A percentile compares a stretch with the other conserved stretches of the same genome.
These are phyloP conservation scores for Nibea coibor DNA, from an alignment of 2,113 vertebrate species.

Conservation along the genomic window DNA sequence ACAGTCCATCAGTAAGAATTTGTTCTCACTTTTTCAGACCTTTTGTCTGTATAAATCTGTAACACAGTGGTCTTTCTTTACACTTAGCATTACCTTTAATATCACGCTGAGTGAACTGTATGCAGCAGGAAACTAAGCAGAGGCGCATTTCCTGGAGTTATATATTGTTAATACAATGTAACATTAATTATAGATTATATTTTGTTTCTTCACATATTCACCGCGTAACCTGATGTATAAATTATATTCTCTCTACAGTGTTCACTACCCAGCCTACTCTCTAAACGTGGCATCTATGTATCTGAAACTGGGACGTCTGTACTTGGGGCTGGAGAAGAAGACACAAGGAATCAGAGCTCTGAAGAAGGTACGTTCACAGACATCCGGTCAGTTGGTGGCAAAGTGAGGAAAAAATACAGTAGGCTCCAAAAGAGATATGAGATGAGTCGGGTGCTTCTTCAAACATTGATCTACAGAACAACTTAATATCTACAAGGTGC, in stretches of 20 bases:
- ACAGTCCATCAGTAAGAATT: neutral
- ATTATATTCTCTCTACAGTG: conserved; percentile 78
- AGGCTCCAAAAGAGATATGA: neutral
- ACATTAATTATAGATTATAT: neutral
- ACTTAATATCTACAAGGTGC: too few species aligned
- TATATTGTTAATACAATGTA: neutral
- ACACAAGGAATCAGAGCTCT: conserved; percentile 89
- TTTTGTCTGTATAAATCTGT: neutral
- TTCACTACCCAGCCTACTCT: conserved; percentile 95
- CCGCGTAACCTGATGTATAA: conserved; percentile 12
- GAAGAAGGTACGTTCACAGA: conserved; percentile 87
- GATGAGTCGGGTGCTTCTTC: neutral
- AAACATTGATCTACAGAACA: neutral
- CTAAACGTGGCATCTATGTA: conserved; percentile 99
- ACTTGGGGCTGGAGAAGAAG: conserved; percentile 91
- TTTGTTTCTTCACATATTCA: neutral
- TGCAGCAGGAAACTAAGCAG: neutral
- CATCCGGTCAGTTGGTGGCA: neutral
- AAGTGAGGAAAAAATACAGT: neutral
- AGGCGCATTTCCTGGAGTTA: neutral
- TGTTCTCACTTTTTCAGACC: neutral
- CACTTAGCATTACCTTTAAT: neutral
- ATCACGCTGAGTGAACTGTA: neutral
- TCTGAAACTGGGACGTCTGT: conserved; percentile 94
- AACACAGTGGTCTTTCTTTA: neutral